phyloP scores from a whole-genome alignment of 2,888 invertebrate genomes.

The Mesoligia furuncula region DNA sequence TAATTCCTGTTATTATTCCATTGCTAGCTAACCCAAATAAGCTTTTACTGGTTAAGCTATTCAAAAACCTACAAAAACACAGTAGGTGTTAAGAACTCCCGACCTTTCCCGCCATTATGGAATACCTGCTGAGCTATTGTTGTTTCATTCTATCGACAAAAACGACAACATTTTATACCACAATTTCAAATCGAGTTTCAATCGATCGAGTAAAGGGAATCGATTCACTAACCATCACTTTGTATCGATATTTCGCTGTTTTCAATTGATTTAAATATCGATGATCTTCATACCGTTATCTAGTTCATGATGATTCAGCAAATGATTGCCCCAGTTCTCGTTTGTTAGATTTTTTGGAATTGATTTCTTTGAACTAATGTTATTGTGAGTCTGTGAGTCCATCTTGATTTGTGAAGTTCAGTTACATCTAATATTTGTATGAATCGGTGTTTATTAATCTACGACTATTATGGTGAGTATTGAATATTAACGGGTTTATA shows the following conservation, averaged over 20 bases:
- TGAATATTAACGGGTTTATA: constrained; percentile 16
- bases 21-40: neutral
- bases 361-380: constrained; percentile 71
- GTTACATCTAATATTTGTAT: constrained; percentile 40
- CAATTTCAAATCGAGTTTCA: constrained; percentile 37
- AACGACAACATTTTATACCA: constrained; percentile 36
- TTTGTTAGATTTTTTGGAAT: constrained; percentile 79
- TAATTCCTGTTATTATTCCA: neutral
- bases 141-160: constrained; percentile 35
- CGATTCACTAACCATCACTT: constrained; percentile 54
- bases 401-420: constrained; percentile 49
- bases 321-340: constrained; percentile 80
- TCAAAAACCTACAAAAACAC: constrained; percentile 35
- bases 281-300: constrained; percentile 74
- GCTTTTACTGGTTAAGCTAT: neutral
- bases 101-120: constrained; percentile 45
- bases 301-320: constrained; percentile 74
- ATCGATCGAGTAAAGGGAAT: constrained; percentile 41
- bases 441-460: constrained; percentile 40
- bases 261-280: constrained; percentile 76
- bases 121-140: constrained; percentile 42
- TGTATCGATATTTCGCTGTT: constrained; percentile 71
- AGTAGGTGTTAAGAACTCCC: constrained; percentile 26
- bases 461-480: constrained; percentile 23
- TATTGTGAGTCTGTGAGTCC: constrained; percentile 44